Base-by-base conservation (phyloP, 2,113 vertebrate genomes). In the Triplophysa rosa region DNA sequence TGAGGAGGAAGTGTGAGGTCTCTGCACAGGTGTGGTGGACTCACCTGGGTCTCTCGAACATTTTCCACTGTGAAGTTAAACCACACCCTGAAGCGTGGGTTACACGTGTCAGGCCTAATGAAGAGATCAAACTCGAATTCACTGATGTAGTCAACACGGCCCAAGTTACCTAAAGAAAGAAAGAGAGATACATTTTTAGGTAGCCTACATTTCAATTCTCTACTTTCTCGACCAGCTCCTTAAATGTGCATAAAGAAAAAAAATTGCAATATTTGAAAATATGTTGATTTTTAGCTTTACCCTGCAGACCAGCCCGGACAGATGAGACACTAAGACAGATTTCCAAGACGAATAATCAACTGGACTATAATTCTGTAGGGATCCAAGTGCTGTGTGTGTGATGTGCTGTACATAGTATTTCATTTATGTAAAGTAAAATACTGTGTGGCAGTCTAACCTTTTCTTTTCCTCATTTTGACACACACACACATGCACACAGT, bases 1-100 rank as follows among this genome's bases (percentile, higher is more conserved):
- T 6, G 29, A 23, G 10, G 9, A 26, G 16, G 26, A 17, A 17
- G 16, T 16, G 4, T 23, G 26, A n/a, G 6, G 4, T 62, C 10
- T 58, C 19, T 40, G 61, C 37, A 42, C 66, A n/a, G 47, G 7
- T 37, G 33, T 37, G 33, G 19, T 24, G 37, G 23, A 12, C 92
- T 90, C 82, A 95, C 98, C 95, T 99, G 98, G 67, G 93, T 96
- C 85, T 98, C 95, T 76, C 95, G 95, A 67, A 97, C 92, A 11
- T 99, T 98, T 91, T 98, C 98, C 88, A 99, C 95, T 0, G 95
- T 96, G 90, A 99, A 99, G 92, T 98, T 98, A 92, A 99, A 99
- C 98, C 97, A 99, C 52, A 99, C 97, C 90, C 98, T 91, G 91
- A 99, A 99, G 84, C 97, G 96, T 12, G 96, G 96, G 83, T 99